These are phyloP conservation scores for Neodontobutis hainanensis DNA, from an alignment of 2,113 vertebrate genomes.

Conservation along the genomic window DNA sequence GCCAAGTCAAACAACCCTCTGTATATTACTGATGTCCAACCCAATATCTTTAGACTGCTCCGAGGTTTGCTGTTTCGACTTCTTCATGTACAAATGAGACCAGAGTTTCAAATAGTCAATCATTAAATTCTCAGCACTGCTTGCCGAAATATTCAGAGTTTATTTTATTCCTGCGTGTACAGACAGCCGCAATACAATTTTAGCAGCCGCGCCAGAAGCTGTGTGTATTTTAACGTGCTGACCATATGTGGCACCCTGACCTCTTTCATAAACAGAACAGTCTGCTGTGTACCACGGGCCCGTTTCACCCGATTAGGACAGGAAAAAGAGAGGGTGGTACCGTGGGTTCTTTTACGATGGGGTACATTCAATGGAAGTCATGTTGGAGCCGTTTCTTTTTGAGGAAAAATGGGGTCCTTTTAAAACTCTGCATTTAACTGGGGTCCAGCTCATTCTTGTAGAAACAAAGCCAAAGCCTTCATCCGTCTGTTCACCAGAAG, in stretches of 20 bases:
- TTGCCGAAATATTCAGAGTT: slow-evolving; percentile 78
- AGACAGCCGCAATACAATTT: slow-evolving; percentile 82
- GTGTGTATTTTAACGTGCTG: slow-evolving; percentile 80
- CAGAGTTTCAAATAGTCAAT: slow-evolving; percentile 79
- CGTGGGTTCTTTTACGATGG: slow-evolving; percentile 34
- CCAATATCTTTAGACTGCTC: slow-evolving; percentile 73
- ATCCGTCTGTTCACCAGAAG: slow-evolving; percentile 73
- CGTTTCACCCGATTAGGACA: slow-evolving; percentile 59
- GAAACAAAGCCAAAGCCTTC: slow-evolving; percentile 64
- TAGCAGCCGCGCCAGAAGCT: slow-evolving; percentile 75
- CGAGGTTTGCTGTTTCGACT: slow-evolving; percentile 60
- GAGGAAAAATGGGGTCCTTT: slow-evolving; percentile 70
- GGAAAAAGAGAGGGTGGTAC: slow-evolving; percentile 44
- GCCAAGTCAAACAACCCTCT: slow-evolving; percentile 79
- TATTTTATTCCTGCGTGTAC: slow-evolving; percentile 83
- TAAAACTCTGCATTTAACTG: slow-evolving; percentile 66
- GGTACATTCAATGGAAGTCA: slow-evolving; percentile 62
- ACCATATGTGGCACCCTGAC: slow-evolving; percentile 81
- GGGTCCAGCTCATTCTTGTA: slow-evolving; percentile 66
- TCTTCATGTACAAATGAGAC: slow-evolving; percentile 73
- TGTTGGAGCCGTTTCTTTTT: slow-evolving; percentile 59
- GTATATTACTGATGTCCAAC: slow-evolving; percentile 76
- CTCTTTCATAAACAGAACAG: slow-evolving; percentile 80
- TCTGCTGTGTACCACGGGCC: slow-evolving; percentile 65
- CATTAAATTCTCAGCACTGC: slow-evolving; percentile 77